Evolutionary conservation across 2,113 vertebrate genomes (phyloP), one percentile per base, ranked within the genome.

Genomic region (Dermatemys mawii): DNA sequence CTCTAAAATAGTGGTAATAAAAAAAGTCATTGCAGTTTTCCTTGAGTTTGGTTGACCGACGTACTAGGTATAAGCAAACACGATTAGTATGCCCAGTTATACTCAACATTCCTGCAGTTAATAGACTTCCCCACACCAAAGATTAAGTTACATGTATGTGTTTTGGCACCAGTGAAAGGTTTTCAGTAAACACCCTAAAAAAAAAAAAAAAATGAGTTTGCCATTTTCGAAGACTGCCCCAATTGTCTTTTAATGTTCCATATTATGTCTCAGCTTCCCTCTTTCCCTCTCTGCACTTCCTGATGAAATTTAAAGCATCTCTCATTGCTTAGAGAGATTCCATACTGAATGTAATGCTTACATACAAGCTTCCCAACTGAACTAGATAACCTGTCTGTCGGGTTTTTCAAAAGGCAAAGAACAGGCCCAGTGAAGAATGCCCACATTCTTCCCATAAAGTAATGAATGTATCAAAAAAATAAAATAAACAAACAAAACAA

Each of bases 331-430:
- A 22, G 6, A 22, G 6, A 89, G 24, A 84, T 95, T 86, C 49
- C 50, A 86, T 14, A 35, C 63, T 26, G 38, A 44, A 85, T 93
- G 9, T 14, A 90, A 78, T 35, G 85, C 38, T 79, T 94, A 76
- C 7, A 32, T 78, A 29, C 49, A 84, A 75, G 22, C 78, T 88
- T 79, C 24, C 85, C 78, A 78, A 4, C 35, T 21, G 5, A 93
- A 78, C 21, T 92, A 27, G 54, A 90, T 26, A 81, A 83, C 13
- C 87, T 90, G 38, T 83, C 50, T 13, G 89, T 1, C 0, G 55
- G 5, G 2, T 81, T 67, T 78, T 78, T 8, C 0, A 7, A 81
- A 27, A 93, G 86, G 35, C 60, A 82, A 21, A 0, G 0, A 11
- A 86, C 55, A 49, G 41, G 53, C n/a, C 41, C 21, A 22, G 87